These are phyloP conservation scores for Parnassius glacialis DNA, from an alignment of 2,888 invertebrate species.

Conservation along the genomic window DNA sequence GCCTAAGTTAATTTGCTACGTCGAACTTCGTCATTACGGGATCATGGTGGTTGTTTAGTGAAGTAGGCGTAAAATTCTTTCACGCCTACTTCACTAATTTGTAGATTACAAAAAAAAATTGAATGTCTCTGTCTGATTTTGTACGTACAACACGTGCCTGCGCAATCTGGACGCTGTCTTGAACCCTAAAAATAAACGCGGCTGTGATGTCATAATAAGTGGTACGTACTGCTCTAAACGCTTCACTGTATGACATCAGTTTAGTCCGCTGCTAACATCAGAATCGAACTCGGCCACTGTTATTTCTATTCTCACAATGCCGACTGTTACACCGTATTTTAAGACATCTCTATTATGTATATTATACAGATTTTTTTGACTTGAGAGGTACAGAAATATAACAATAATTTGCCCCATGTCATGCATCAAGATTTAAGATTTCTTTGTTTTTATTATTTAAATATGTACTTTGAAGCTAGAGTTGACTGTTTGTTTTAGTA, in stretches of 20 bases:
- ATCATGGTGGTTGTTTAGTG: too few species aligned
- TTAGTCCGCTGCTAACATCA: slow-evolving; percentile 55
- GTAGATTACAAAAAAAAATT: not conserved
- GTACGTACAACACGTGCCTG: slow-evolving; percentile 32
- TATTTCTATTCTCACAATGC: slow-evolving; percentile 54
- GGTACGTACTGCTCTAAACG: slow-evolving; percentile 67
- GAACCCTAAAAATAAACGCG: slow-evolving; percentile 65
- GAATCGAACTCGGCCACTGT: slow-evolving; percentile 44
- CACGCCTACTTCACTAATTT: not conserved
- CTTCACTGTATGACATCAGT: slow-evolving; percentile 73
- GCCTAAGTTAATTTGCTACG: too few species aligned
- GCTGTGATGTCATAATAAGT: slow-evolving; percentile 74
- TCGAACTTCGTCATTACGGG: too few species aligned
- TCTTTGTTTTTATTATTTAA: too few species aligned
- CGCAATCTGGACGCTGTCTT: slow-evolving; percentile 39
- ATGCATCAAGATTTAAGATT: too few species aligned
- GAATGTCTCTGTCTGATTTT: slow-evolving; percentile 11
- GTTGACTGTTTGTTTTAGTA: too few species aligned
- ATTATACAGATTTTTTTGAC: not conserved
- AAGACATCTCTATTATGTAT: not conserved
- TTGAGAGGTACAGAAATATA: too few species aligned
- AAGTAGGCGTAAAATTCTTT: slow-evolving; percentile 27
- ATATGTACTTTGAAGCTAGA: too few species aligned
- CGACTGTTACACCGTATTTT: slow-evolving; percentile 32
- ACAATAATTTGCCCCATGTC: too few species aligned